A percentile compares a stretch with the other conserved stretches of the same genome.
Evolutionary conservation across 2,113 vertebrate species (phyloP).

Genomic region (Esox niger): DNA sequence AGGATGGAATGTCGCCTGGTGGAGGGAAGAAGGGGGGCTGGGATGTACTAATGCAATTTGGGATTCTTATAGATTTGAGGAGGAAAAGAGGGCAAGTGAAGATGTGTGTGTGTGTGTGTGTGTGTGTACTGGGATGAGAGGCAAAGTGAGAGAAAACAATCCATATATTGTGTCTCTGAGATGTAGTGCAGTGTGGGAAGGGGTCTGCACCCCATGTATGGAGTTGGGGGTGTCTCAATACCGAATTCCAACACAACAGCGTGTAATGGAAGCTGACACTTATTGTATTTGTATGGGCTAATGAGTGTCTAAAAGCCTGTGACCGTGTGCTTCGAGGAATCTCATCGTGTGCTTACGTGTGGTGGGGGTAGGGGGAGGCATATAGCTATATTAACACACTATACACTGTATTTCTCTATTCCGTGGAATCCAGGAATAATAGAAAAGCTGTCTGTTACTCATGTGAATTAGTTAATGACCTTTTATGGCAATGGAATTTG

Average conservation of each 20-base stretch:
- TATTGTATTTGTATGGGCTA: slow-evolving; percentile 74
- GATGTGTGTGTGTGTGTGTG: not conserved
- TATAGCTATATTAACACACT: slow-evolving; percentile 43
- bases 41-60: not conserved
- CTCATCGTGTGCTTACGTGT: slow-evolving; percentile 65
- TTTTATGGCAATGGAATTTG: too few relatives aligned
- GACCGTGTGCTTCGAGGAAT: slow-evolving; percentile 65
- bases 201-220: slow-evolving; percentile 51
- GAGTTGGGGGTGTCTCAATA: slow-evolving; percentile 69
- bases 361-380: slow-evolving; percentile 50
- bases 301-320: slow-evolving; percentile 77
- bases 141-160: slow-evolving; percentile 49
- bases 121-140: slow-evolving; percentile 24
- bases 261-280: slow-evolving; percentile 76
- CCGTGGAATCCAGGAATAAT: not conserved
- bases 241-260: slow-evolving; percentile 63
- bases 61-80: not conserved
- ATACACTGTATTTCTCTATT: slow-evolving; percentile 33
- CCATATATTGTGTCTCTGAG: slow-evolving; percentile 57
- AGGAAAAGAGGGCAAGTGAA: not conserved
- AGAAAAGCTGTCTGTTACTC: not conserved
- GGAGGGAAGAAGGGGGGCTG: too few relatives aligned
- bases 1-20: slow-evolving; percentile 30
- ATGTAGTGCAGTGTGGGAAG: slow-evolving; percentile 45
- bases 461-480: not conserved